Base-by-base conservation (phyloP, 2,888 invertebrate species). In the Itoplectis maculator region DNA sequence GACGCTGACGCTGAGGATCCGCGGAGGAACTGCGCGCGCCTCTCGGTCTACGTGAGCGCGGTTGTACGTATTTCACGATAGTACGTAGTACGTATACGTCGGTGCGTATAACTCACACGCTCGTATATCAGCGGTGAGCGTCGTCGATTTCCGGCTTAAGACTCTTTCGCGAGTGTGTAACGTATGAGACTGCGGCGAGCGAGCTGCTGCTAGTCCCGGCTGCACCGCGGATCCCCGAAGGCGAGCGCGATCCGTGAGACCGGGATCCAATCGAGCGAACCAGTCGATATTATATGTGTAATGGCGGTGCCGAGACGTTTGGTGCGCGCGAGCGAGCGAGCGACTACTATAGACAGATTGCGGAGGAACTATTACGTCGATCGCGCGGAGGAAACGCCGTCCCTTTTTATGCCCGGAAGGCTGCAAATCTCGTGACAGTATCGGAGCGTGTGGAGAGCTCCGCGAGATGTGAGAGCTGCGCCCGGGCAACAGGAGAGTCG, bases 61-160 rank as follows among this genome's bases (percentile, higher is more conserved):
- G 15, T 59, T 59, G 15, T 7, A 35, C 15, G 29, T n/a, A n/a
- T 29, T 29, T 35, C 29, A 59, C 37, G 15, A n/a, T n/a, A n/a
- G 15, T 7, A 35, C 15, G 29, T n/a, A n/a, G 2, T 29, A n/a
- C 29, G 35, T 15, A 9, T 35, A n/a, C 66, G 40, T 42, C 54
- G 51, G 3, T 72, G 68, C 76, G 35, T 79, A 86, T 84, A 86
- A 88, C 86, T 87, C 87, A 88, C 86, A 86, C 84, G 76, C 56
- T 79, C 82, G 82, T 82, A 75, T 82, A 82, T 82, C 82, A 82
- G 69, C 65, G 63, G 61, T 47, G 81, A 73, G 85, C 83, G 87
- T 85, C 85, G 79, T 85, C 87, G 87, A 89, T 89, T 89, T 89
- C 89, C 89, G 89, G 88, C 86, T 87, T 88, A 79, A 73, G 61